Evolutionary conservation across 2,888 invertebrate species (phyloP).

Genomic region (Cryptocephalus primarius): DNA sequence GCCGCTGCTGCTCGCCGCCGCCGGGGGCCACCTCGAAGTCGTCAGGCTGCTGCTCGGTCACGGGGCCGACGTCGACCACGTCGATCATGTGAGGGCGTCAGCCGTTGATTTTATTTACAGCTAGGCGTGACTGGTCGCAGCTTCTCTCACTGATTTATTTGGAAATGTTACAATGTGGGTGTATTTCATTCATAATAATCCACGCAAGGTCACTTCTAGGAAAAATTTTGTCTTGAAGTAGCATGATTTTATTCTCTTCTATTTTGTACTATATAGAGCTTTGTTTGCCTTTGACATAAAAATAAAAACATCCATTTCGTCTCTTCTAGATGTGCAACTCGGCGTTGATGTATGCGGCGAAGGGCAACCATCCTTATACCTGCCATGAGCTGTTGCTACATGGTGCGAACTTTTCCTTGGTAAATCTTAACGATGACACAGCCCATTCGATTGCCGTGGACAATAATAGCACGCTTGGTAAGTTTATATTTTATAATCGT

Average conservation of each 20-base stretch:
- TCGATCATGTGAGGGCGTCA: constrained; percentile 69
- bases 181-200: too few relatives aligned
- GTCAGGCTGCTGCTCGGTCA: constrained; percentile 67
- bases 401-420: constrained; percentile 70
- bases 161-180: too few relatives aligned
- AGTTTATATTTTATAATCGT: neutral
- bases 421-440: constrained; percentile 73
- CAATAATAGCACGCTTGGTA: constrained; percentile 45
- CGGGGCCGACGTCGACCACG: constrained; percentile 68
- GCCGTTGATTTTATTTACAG: constrained; percentile 24
- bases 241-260: too few relatives aligned
- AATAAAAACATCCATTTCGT: too few relatives aligned
- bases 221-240: too few relatives aligned
- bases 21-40: constrained; percentile 82
- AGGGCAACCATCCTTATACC: constrained; percentile 80
- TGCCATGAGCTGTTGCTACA: constrained; percentile 72
- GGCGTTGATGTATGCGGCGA: constrained; percentile 83
- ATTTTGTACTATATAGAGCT: too few relatives aligned
- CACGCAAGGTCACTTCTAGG: too few relatives aligned
- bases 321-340: constrained; percentile 69
- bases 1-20: constrained; percentile 69
- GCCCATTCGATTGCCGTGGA: constrained; percentile 72
- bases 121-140: too few relatives aligned
- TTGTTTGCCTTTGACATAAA: too few relatives aligned
- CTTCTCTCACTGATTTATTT: too few relatives aligned